Base-by-base conservation (phyloP, 1,140 invertebrate genomes). In the Eueides isabella region DNA sequence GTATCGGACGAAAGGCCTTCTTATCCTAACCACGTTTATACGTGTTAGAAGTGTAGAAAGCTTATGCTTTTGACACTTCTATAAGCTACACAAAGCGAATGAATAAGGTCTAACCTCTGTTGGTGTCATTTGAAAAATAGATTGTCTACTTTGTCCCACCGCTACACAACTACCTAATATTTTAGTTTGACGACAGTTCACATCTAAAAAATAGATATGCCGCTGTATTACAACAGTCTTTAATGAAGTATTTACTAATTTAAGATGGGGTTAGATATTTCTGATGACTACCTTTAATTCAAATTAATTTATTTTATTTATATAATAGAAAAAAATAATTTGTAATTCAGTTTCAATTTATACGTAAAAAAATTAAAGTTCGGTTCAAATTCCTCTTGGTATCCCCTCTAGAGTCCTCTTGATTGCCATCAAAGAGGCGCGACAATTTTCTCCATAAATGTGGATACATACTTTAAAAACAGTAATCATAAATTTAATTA, bases 71-170 rank as follows among this genome's bases (percentile, higher is more conserved):
- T 70, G 67, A 73, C 48, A 63, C 69, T 71, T 31, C 61, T 31
- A 77, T 62, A 74, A 63, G 55, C 71, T 77, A 61, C 64, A 79
- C 78, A 79, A 80, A 79, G 72, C 62, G 69, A 62, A 66, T 66
- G 74, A 77, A 78, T 80, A 70, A 65, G 69, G 71, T 67, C 64
- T 55, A 65, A 65, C 48, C 71, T 44, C 75, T 78, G 77, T 74
- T 76, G 72, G 71, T 81, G 80, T 75, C 81, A 78, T 75, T 78
- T 80, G 75, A 80, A 82, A 82, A 78, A 82, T 79, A 77, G 76
- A 77, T 75, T 64, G 33, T 48, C 62, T 61, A 69, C 72, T 80
- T 79, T 80, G 79, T 77, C 69, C 71, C 61, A 26, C 63, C 65
- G 73, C 73, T 55, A 75, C 71, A 63, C 66, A 72, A 76, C 67